Evolutionary conservation across 2,888 invertebrate species (phyloP).

Genomic region (Stenolophus ochropezus): DNA sequence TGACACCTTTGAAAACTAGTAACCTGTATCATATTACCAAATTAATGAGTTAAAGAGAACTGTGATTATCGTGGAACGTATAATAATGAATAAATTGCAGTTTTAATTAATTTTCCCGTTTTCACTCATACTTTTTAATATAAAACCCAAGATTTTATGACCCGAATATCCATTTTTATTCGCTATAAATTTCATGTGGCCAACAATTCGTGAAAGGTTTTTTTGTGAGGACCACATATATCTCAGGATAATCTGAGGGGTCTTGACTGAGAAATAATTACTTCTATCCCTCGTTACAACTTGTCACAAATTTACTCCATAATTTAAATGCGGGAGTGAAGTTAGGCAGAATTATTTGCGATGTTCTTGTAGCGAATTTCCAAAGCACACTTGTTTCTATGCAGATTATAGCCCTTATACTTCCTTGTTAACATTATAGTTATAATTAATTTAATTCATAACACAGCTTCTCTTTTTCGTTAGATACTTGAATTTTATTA

Average conservation of each 20-base stretch:
- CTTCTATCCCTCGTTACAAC: slow-evolving; percentile 44
- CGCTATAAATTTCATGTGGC: neutral
- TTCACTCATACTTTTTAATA: neutral
- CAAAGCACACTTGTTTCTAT: slow-evolving; percentile 5
- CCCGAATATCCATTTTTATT: neutral
- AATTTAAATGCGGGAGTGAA: slow-evolving; percentile 3
- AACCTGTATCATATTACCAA: too few species aligned
- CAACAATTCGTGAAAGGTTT: slow-evolving; percentile 11
- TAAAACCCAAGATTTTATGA: neutral
- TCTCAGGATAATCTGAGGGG: slow-evolving; percentile 14
- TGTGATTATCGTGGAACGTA: too few species aligned
- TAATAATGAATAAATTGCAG: too few species aligned
- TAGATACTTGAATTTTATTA: too few species aligned
- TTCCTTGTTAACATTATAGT: slow-evolving; percentile 14
- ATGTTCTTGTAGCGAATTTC: slow-evolving; percentile 4
- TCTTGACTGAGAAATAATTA: slow-evolving; percentile 41
- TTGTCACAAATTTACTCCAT: slow-evolving; percentile 52
- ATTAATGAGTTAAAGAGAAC: too few species aligned
- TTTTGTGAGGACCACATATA: slow-evolving; percentile 36
- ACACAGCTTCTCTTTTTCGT: too few species aligned
- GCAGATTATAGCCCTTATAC: slow-evolving; percentile 29
- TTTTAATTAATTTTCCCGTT: neutral
- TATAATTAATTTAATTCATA: neutral
- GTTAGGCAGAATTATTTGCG: slow-evolving; percentile 6
- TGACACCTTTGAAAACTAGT: too few species aligned